These are phyloP conservation scores for Brachionus angularis DNA, from an alignment of 1,140 invertebrate species.

Conservation along the genomic window DNA sequence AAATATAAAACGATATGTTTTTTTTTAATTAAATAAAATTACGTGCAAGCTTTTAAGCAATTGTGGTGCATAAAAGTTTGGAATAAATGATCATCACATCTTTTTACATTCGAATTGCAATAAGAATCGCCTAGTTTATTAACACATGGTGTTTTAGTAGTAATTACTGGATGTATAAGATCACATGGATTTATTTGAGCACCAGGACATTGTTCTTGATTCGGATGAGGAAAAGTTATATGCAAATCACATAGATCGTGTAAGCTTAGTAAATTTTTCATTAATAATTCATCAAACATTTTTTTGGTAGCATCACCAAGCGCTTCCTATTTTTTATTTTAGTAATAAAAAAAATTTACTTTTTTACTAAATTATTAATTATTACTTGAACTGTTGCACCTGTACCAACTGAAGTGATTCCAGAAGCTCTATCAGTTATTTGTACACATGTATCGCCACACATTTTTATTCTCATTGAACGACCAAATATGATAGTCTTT, in stretches of 20 bases:
- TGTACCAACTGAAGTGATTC: neutral
- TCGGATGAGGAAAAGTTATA: conserved; percentile 38
- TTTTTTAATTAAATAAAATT: neutral
- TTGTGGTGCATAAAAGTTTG: conserved; percentile 32
- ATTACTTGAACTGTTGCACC: conserved; percentile 35
- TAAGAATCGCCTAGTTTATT: conserved; percentile 30
- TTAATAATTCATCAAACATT: conserved; percentile 29
- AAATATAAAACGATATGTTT: neutral
- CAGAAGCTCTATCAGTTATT: conserved; percentile 32
- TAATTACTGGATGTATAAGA: conserved; percentile 27
- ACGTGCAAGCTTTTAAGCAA: conserved; percentile 44
- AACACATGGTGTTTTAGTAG: conserved; percentile 14
- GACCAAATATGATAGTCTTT: conserved; percentile 25
- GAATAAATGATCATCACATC: conserved; percentile 14
- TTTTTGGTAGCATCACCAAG: conserved; percentile 15
- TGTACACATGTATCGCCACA: conserved; percentile 34
- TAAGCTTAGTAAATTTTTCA: conserved; percentile 23
- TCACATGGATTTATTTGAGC: conserved; percentile 31
- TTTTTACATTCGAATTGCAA: neutral
- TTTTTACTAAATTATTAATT: neutral
- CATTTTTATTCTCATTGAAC: conserved; percentile 39
- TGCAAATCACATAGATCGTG: conserved; percentile 40
- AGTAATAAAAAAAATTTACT: neutral
- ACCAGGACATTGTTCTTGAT: conserved; percentile 25
- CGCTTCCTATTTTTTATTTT: conserved; percentile 11